A percentile compares a stretch with the other conserved stretches of the same genome.
phyloP scores from a whole-genome alignment of 1,140 invertebrate genomes.

The Papilio aristodemus region DNA sequence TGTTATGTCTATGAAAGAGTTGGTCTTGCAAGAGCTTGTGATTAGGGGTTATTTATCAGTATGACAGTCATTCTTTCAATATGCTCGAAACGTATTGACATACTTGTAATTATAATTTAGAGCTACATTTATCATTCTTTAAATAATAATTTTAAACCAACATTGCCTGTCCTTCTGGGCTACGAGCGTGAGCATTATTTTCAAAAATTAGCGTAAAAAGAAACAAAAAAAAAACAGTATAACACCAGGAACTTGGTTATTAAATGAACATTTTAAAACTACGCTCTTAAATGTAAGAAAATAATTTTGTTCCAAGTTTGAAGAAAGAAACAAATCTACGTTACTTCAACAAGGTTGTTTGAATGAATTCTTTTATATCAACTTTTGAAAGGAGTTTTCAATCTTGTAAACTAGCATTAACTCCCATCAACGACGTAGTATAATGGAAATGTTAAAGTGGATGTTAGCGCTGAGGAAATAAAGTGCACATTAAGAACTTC shows the following conservation, averaged over 20 bases:
- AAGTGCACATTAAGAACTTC: constrained; percentile 20
- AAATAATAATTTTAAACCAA: too few species aligned
- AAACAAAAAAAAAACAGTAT: too few species aligned
- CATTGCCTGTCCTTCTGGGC: too few species aligned
- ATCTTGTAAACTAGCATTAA: constrained; percentile 20
- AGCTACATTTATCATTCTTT: too few species aligned
- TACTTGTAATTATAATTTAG: too few species aligned
- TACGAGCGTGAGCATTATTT: too few species aligned
- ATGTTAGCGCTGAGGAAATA: constrained; percentile 10
- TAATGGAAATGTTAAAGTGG: constrained; percentile 7
- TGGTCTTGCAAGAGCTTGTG: too few species aligned
- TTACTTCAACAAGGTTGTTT: constrained; percentile 15
- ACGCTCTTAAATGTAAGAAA: not conserved
- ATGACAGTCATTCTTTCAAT: too few species aligned
- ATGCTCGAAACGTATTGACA: too few species aligned
- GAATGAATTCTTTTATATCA: constrained; percentile 17
- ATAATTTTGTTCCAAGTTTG: constrained; percentile 10
- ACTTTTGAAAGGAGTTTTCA: constrained; percentile 12
- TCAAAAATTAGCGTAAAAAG: too few species aligned
- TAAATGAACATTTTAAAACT: not conserved
- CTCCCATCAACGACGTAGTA: constrained; percentile 10
- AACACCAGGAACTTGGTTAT: not conserved
- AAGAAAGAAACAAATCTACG: constrained; percentile 12
- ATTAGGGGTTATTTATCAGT: too few species aligned
- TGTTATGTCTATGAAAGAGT: too few species aligned